phyloP scores from a whole-genome alignment of 2,888 invertebrate genomes.

The Polymixis lichenea region DNA sequence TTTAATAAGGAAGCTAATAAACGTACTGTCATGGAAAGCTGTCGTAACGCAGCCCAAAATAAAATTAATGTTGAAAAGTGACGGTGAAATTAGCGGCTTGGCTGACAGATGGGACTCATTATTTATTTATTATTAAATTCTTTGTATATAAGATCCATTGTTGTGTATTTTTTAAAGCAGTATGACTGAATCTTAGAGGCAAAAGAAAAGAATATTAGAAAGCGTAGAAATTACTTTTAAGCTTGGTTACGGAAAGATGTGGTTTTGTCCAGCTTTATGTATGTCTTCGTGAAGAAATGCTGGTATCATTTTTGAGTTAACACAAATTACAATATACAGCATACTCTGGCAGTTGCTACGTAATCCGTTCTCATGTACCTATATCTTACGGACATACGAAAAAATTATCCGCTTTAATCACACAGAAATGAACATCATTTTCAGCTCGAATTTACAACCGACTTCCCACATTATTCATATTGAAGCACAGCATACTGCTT shows the following conservation, averaged over 20 bases:
- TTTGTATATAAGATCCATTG: slow-evolving; percentile 46
- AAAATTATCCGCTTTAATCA: neutral
- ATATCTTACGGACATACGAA: too few species aligned
- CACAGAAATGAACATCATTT: neutral
- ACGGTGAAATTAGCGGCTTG: slow-evolving; percentile 70
- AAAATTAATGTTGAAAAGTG: slow-evolving; percentile 72
- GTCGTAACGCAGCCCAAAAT: slow-evolving; percentile 55
- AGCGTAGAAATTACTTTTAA: neutral
- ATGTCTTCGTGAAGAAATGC: neutral
- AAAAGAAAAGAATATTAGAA: neutral
- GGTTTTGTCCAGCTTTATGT: neutral
- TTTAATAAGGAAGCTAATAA: slow-evolving; percentile 33
- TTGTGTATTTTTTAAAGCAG: slow-evolving; percentile 8
- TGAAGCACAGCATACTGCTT: neutral
- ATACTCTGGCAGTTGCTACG: too few species aligned
- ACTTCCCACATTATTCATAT: too few species aligned
- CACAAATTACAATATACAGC: too few species aligned
- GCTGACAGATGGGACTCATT: slow-evolving; percentile 62
- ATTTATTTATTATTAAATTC: slow-evolving; percentile 75
- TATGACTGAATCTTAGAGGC: neutral
- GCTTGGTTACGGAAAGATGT: neutral
- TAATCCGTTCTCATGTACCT: too few species aligned
- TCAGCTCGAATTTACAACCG: neutral
- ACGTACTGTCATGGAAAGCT: slow-evolving; percentile 26
- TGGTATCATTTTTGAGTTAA: too few species aligned